Conservation (phyloP, 2,888 invertebrate species). For the Octonoba sinensis region DNA sequence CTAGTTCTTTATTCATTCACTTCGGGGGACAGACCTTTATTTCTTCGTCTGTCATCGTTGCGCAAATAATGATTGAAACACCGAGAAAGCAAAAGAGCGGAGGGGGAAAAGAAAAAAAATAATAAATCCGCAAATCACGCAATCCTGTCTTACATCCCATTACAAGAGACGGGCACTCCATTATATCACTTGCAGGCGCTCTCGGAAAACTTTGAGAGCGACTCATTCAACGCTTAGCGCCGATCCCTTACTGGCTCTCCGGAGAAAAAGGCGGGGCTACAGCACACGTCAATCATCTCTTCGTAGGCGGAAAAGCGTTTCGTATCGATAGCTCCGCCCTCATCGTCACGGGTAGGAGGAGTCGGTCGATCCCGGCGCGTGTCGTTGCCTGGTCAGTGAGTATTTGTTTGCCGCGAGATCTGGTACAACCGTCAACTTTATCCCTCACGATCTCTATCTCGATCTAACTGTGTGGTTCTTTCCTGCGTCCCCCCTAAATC, state of each 20-base stretch:
- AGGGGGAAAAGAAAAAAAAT: slow-evolving; percentile 6
- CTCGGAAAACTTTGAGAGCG: slow-evolving; percentile 29
- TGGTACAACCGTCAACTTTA: slow-evolving; percentile 26
- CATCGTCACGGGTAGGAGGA: slow-evolving; percentile 26
- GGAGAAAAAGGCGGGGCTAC: slow-evolving; percentile 6
- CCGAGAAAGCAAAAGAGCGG: slow-evolving; percentile 2
- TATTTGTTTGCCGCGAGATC: slow-evolving; percentile 57
- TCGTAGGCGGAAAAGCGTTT: slow-evolving; percentile 30
- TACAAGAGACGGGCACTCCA: slow-evolving; percentile 44
- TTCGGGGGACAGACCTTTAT: not conserved
- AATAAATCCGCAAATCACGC: slow-evolving; percentile 48
- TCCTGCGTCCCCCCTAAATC: not conserved
- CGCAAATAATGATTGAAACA: slow-evolving; percentile 17
- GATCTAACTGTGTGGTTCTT: slow-evolving; percentile 3
- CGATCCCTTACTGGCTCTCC: slow-evolving; percentile 26
- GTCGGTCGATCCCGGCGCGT: slow-evolving; percentile 44
- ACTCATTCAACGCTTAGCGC: slow-evolving; percentile 29
- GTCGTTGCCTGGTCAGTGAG: slow-evolving; percentile 59
- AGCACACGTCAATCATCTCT: slow-evolving; percentile 32
- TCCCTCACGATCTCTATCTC: slow-evolving; percentile 25
- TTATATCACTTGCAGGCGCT: slow-evolving; percentile 25
- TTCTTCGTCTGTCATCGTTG: not conserved
- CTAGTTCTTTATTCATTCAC: slow-evolving; percentile 7
- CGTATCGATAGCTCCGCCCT: slow-evolving; percentile 14
- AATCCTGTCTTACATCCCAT: slow-evolving; percentile 54